Conservation (phyloP, 1,140 invertebrate species). For the Zaprionus camerounensis region DNA sequence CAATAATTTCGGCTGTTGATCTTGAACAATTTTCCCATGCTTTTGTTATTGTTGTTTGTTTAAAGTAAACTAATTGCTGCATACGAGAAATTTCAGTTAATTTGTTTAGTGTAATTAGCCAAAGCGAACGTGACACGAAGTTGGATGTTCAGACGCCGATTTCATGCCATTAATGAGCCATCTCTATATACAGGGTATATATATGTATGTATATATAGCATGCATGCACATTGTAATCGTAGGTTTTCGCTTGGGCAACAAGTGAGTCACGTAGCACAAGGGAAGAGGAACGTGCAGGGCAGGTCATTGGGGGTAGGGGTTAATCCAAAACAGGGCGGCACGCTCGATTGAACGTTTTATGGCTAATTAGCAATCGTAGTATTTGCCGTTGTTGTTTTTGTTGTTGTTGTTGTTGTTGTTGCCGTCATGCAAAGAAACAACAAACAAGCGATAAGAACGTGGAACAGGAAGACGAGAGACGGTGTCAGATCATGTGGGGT, state of each 20-base stretch:
- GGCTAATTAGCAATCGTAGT: constrained; percentile 37
- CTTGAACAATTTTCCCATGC: constrained; percentile 11
- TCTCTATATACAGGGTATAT: neutral
- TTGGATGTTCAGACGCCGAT: constrained; percentile 17
- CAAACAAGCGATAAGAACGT: constrained; percentile 32
- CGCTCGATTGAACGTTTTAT: constrained; percentile 49
- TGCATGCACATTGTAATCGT: constrained; percentile 26
- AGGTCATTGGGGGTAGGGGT: constrained; percentile 5
- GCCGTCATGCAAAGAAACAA: constrained; percentile 31
- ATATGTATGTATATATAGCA: constrained; percentile 1
- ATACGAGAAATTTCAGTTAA: constrained; percentile 42
- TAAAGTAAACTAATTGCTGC: constrained; percentile 34
- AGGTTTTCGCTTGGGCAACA: constrained; percentile 22
- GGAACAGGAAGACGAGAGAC: constrained; percentile 7
- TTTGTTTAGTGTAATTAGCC: constrained; percentile 48
- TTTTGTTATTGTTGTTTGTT: constrained; percentile 2
- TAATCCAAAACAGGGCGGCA: constrained; percentile 15
- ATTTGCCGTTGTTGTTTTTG: neutral
- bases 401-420: constrained; percentile 16
- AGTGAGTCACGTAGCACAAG: constrained; percentile 37
- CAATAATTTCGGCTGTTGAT: neutral
- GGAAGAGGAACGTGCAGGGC: neutral
- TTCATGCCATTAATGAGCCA: neutral
- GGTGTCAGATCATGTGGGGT: constrained; percentile 4
- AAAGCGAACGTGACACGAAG: constrained; percentile 32